A percentile compares a stretch with the other conserved stretches of the same genome.
phyloP scores from a whole-genome alignment of 2,888 invertebrate species.

The Drosophila parthenogenetica region DNA sequence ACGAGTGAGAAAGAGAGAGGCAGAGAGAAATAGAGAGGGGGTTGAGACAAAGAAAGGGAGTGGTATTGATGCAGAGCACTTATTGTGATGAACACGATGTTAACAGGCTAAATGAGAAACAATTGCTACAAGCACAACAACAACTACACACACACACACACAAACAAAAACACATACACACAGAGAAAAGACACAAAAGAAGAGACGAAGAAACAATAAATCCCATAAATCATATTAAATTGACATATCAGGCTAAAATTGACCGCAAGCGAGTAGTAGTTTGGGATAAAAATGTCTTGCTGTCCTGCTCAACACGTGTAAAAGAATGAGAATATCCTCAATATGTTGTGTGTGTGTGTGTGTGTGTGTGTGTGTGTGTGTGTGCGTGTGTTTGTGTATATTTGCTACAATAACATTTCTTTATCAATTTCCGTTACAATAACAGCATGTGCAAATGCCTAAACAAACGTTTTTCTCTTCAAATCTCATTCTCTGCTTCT shows the following conservation, averaged over 20 bases:
- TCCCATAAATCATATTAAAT: constrained; percentile 80
- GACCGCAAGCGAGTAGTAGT: constrained; percentile 63
- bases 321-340: constrained; percentile 29
- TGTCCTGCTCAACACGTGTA: constrained; percentile 10
- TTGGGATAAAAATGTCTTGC: constrained; percentile 24
- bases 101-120: constrained; percentile 79
- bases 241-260: constrained; percentile 78
- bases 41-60: constrained; percentile 3
- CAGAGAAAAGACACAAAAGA: constrained; percentile 23
- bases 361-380: constrained; percentile 16
- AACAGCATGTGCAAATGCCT: constrained; percentile 60
- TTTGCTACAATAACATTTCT: constrained; percentile 68
- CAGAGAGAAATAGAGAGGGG: constrained; percentile 16
- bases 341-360: constrained; percentile 37
- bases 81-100: constrained; percentile 78
- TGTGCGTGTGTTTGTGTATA: constrained; percentile 16
- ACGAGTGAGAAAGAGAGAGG: constrained; percentile 1
- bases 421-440: constrained; percentile 74
- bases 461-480: constrained; percentile 55
- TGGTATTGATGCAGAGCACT: constrained; percentile 56
- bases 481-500: background rate
- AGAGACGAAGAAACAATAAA: constrained; percentile 70
- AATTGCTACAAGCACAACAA: constrained; percentile 68
- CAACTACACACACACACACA: constrained; percentile 18
- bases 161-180: constrained; percentile 34